These are phyloP conservation scores for Metacarcinus magister DNA, from an alignment of 2,888 invertebrate genomes.

Conservation along the genomic window DNA sequence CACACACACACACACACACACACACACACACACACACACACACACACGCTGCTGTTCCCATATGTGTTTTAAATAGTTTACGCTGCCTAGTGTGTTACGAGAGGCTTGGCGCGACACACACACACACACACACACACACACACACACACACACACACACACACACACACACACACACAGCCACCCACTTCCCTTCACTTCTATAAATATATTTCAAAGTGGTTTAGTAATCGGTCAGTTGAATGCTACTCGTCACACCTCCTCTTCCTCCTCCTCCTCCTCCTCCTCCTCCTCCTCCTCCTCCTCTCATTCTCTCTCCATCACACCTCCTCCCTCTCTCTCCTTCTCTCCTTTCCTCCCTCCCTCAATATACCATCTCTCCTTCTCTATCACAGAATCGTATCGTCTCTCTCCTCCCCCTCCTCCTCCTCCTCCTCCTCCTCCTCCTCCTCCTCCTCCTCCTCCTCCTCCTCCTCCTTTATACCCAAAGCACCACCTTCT, in stretches of 20 bases:
- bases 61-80: neutral
- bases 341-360: neutral
- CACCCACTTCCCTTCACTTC: no score
- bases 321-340: constrained; percentile 1
- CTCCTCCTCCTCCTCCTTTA: neutral
- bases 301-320: neutral
- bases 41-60: neutral
- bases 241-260: no score
- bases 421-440: neutral
- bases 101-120: no score
- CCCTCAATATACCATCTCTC: neutral
- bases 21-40: neutral
- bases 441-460: neutral
- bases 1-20: neutral
- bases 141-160: no score
- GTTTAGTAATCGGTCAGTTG: no score
- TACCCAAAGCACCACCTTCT: neutral
- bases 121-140: no score
- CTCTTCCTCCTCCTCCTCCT: neutral
- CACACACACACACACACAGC: no score
- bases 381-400: neutral
- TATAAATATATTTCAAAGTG: no score
- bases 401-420: neutral
- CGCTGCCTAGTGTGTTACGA: no score
- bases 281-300: neutral